Base-by-base conservation (phyloP, 2,888 invertebrate species). In the Atethmia centrago region DNA sequence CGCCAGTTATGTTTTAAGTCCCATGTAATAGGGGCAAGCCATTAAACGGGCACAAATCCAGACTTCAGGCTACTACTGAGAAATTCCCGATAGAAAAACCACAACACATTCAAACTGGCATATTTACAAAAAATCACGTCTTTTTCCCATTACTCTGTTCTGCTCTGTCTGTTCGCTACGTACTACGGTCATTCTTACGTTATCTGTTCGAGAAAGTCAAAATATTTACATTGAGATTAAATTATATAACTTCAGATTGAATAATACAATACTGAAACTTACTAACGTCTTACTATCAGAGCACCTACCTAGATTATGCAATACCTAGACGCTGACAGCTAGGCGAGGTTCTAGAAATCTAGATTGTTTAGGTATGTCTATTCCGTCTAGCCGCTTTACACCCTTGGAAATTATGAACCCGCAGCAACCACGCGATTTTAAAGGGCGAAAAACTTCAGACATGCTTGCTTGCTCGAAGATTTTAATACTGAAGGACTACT, bases 371-470 rank as follows among this genome's bases (percentile, higher is more conserved):
- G 0, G 7, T 51, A 67, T 40, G n/a, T 47, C 14, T 63, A 69
- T 66, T 59, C 3, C 45, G 58, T 73, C 66, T 73, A 67, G 69
- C 10, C 56, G 25, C 12, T 71, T 53, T 28, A 56, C n/a, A 49
- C 55, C 56, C 42, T 67, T 63, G 25, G 25, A 49, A 65, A 77
- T 70, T 71, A 74, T 66, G 63, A 85, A 67, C 64, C 55, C 55
- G 36, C 28, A 45, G 51, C 66, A 56, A 59, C 67, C 56, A 73
- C 59, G 36, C 16, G 5, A 21, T 58, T 69, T 40, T 64, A 67
- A 68, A 81, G 70, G 47, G 16, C 28, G 12, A 63, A 47, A 45
- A 58, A 47, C 56, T 78, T 45, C 31, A 74, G 59, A 61, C 25
- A 9, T 55, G 53, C 53, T 70, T 14, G 31, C 56, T 67, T 53